These are phyloP conservation scores for Corythornis cristatus DNA, from an alignment of 2,113 vertebrate species.

Conservation along the genomic window DNA sequence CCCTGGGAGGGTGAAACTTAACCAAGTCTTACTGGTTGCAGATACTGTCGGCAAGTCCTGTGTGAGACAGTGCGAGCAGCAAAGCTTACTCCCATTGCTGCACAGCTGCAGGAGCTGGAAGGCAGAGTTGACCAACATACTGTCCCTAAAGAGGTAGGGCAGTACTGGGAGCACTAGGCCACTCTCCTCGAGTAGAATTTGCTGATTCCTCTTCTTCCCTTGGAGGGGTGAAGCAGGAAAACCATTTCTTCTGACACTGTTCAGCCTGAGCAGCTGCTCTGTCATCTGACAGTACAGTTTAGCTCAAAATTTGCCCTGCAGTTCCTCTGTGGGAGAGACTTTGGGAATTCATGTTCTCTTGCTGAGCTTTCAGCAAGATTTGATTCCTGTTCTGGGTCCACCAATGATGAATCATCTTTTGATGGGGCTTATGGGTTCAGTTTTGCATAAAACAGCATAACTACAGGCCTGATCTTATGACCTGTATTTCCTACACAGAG, in stretches of 20 bases:
- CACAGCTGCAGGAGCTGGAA: conserved; percentile 90
- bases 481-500: neutral
- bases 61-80: conserved; percentile 92
- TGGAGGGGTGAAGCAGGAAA: neutral
- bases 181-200: neutral
- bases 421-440: neutral
- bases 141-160: conserved; percentile 91
- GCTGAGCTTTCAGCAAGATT: neutral
- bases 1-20: neutral
- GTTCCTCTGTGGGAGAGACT: neutral
- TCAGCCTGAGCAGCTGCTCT: neutral
- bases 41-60: conserved; percentile 92
- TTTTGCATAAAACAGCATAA: neutral
- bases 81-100: conserved; percentile 92
- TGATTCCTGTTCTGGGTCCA: neutral
- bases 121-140: conserved; percentile 89
- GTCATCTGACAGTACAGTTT: neutral
- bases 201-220: neutral
- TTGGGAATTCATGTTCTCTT: neutral
- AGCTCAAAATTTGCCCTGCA: neutral
- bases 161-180: neutral
- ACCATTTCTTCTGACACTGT: neutral
- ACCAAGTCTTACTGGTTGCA: conserved; percentile 54
- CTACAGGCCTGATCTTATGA: neutral
- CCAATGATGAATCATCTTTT: neutral